Base-by-base conservation (phyloP, 2,797 vertebrate species). In the Malacoraja senta region DNA sequence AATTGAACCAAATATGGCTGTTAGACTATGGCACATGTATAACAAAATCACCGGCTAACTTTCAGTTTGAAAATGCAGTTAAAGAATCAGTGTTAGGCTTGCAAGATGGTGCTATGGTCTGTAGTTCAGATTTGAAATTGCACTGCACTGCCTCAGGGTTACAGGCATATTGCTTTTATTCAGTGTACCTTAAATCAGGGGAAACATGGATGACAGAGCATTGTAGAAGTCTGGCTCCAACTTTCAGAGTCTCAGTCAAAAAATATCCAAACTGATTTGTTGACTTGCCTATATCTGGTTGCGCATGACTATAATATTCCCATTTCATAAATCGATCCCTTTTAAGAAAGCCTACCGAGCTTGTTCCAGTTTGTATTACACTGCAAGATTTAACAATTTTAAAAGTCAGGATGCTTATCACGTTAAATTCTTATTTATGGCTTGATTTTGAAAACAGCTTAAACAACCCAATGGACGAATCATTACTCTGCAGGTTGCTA, bases 221-320 rank as follows among this genome's bases (percentile, higher is more conserved):
- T 76, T 92, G 21, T 29, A 26, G 29, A 92, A 92, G 15, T 76
- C 35, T 74, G 38, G 38, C 24, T 26, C 90, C 71, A 92, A 38
- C 10, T 74, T 92, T 76, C 74, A 92, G 35, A 35, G 8, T 26
- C 68, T 91, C 44, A 26, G n/a, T n/a, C 83, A n/a, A 29, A 53
- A 86, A 21, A 91, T 91, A 74, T 44, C 44, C 13, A 7, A 91
- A 92, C 38, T 91, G 90, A 91, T 72, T 65, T n/a, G 63, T 71
- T 68, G 32, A 19, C 65, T 71, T 68, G 65, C 19, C 32, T 92
- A 26, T 53, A 76, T 26, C 35, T 92, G 35, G 24, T 13, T 74
- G 4, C 9, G 10, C 9, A 74, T 32, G 24, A 26, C 88, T 10
- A 8, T 35, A 72, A 44, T 71, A 63, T 76, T 92, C 38, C 32